phyloP scores from a whole-genome alignment of 2,797 vertebrate species.

The Octomys mimax region DNA sequence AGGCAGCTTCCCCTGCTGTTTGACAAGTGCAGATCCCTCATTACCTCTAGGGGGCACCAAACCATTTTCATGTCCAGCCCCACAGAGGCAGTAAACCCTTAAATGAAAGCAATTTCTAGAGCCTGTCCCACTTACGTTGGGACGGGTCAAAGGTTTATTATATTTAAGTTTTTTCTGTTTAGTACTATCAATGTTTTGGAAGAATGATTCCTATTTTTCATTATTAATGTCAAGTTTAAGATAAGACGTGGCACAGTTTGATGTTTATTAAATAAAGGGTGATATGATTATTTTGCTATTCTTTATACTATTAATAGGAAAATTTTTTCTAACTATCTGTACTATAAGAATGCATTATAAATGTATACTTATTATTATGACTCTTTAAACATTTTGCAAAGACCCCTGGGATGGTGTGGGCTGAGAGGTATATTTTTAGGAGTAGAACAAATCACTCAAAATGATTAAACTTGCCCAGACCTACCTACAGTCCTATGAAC shows the following conservation, averaged over 20 bases:
- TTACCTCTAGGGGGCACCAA: conserved; percentile 84
- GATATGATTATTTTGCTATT: neutral
- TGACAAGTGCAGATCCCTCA: neutral
- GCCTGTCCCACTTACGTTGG: neutral
- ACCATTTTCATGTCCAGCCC: conserved; percentile 73
- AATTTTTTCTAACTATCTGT: neutral
- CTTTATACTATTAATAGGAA: neutral
- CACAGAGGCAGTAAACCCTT: neutral
- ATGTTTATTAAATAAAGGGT: conserved; percentile 30
- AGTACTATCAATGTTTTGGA: neutral
- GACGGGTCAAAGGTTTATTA: neutral
- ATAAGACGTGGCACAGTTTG: neutral
- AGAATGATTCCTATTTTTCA: neutral
- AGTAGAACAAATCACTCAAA: neutral
- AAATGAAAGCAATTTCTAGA: conserved; percentile 7
- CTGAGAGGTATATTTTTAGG: neutral
- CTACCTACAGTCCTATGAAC: neutral
- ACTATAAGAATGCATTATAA: neutral
- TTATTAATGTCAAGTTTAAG: conserved; percentile 8
- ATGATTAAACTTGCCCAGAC: neutral
- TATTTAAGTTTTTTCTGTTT: neutral
- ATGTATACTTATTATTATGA: neutral
- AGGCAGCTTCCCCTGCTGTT: neutral
- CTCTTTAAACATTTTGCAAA: neutral
- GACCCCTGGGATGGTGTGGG: neutral